Conservation (phyloP, 92 coral and sea anemone genomes). For the Zoanthus gigantus region DNA sequence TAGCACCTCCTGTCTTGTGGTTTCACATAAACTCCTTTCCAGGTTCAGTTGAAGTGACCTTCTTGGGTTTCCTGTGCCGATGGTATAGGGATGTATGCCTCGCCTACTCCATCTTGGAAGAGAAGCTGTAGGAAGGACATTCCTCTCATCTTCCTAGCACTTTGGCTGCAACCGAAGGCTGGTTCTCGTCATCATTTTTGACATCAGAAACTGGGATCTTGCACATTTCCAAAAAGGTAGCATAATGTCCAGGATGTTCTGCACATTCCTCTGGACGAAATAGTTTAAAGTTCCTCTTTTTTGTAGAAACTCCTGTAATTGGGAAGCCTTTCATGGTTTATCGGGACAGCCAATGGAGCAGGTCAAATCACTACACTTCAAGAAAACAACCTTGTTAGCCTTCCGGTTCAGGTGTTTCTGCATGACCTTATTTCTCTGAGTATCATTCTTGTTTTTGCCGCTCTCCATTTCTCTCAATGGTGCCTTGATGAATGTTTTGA, state of each 20-base stretch:
- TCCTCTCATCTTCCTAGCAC: conserved; percentile 5
- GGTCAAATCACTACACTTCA: conserved; percentile 54
- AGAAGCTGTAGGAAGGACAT: too few relatives aligned
- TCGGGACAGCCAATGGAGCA: conserved; percentile 40
- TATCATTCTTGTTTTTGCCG: background rate
- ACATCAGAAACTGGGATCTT: background rate
- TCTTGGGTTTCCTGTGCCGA: background rate
- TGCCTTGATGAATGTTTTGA: conserved; percentile 17
- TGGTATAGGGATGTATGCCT: too few relatives aligned
- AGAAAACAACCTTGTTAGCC: conserved; percentile 54
- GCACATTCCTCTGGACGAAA: conserved; percentile 44
- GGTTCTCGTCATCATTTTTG: too few relatives aligned
- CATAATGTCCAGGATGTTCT: conserved; percentile 46
- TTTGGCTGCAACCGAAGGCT: background rate
- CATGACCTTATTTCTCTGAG: conserved; percentile 34
- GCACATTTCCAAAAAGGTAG: conserved; percentile 54
- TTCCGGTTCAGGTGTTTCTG: conserved; percentile 39
- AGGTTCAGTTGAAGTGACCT: background rate
- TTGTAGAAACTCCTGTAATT: background rate
- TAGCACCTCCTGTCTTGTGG: conserved; percentile 12
- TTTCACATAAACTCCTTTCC: background rate
- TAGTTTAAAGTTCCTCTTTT: background rate
- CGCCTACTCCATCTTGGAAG: too few relatives aligned
- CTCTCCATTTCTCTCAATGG: conserved; percentile 2
- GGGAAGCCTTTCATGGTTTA: conserved; percentile 14